A percentile compares a stretch with the other conserved stretches of the same genome.
These are phyloP conservation scores for Apostichopus japonicus DNA, from an alignment of 35 echinoderm and acorn worm genomes.

Conservation along the genomic window DNA sequence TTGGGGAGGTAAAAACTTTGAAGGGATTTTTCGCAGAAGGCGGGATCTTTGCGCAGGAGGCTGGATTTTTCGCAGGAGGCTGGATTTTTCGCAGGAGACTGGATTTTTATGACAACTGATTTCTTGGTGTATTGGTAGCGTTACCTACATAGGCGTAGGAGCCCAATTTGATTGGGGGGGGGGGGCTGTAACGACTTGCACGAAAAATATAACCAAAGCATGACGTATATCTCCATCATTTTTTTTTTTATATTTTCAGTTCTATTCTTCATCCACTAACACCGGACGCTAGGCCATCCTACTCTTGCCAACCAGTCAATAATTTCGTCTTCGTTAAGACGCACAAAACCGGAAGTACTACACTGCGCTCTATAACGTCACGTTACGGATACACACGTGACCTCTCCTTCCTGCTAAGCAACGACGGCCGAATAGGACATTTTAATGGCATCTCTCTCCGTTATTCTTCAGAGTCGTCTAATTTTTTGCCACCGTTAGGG, in stretches of 20 bases:
- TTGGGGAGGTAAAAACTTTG: no score
- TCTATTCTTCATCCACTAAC: neutral
- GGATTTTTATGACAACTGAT: no score
- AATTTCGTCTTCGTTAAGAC: constrained; percentile 75
- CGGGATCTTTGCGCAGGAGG: no score
- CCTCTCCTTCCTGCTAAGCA: constrained; percentile 57
- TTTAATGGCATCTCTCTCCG: constrained; percentile 10
- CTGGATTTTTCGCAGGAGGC: no score
- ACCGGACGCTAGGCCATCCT: neutral
- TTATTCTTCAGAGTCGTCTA: constrained; percentile 23
- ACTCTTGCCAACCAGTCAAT: neutral
- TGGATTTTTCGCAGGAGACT: no score
- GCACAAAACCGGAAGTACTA: constrained; percentile 80
- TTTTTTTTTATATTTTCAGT: neutral
- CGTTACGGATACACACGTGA: constrained; percentile 54
- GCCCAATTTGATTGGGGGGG: no score
- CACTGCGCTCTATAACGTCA: constrained; percentile 54
- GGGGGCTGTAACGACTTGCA: no score
- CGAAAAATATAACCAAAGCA: no score
- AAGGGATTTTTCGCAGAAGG: no score
- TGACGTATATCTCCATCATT: no score
- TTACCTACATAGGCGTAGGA: no score
- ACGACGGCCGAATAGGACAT: constrained; percentile 49
- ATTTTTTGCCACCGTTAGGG: constrained; percentile 62
- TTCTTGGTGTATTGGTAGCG: no score